Conservation (phyloP, 2,888 invertebrate genomes). For the Rhyacophila evoluta region DNA sequence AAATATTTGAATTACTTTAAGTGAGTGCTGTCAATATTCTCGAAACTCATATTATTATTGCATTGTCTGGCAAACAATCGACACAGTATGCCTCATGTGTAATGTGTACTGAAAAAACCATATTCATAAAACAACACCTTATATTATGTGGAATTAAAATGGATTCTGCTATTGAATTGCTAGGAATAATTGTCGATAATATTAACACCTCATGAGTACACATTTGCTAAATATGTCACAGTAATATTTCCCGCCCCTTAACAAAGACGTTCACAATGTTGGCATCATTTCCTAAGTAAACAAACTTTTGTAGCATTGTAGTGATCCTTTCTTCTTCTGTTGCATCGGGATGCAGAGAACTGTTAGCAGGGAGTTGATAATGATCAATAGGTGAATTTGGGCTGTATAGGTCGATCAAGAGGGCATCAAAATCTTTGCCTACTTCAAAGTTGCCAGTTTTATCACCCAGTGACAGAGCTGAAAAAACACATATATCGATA, state of each 20-base stretch:
- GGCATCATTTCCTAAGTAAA: slow-evolving; percentile 85
- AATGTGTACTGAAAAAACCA: no score
- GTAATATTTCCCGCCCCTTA: slow-evolving; percentile 73
- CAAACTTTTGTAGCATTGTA: slow-evolving; percentile 80
- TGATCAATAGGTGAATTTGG: slow-evolving; percentile 67
- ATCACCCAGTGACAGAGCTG: slow-evolving; percentile 80
- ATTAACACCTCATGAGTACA: no score
- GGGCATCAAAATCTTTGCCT: slow-evolving; percentile 90
- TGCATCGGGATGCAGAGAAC: slow-evolving; percentile 48
- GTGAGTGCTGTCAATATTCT: no score
- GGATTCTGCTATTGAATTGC: no score
- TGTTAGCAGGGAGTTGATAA: slow-evolving; percentile 58
- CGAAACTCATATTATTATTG: no score
- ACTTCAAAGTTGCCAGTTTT: slow-evolving; percentile 82
- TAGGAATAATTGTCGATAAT: no score
- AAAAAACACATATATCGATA: no score
- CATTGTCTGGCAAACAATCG: no score
- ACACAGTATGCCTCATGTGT: no score
- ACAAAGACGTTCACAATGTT: slow-evolving; percentile 84
- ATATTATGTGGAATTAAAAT: no score
- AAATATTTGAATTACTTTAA: no score
- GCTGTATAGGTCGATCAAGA: slow-evolving; percentile 77
- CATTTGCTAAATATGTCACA: slow-evolving; percentile 32
- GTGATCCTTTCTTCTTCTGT: slow-evolving; percentile 64
- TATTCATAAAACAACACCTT: no score